phyloP scores from a whole-genome alignment of 2,888 invertebrate species.

The Ormyrus labotus region DNA sequence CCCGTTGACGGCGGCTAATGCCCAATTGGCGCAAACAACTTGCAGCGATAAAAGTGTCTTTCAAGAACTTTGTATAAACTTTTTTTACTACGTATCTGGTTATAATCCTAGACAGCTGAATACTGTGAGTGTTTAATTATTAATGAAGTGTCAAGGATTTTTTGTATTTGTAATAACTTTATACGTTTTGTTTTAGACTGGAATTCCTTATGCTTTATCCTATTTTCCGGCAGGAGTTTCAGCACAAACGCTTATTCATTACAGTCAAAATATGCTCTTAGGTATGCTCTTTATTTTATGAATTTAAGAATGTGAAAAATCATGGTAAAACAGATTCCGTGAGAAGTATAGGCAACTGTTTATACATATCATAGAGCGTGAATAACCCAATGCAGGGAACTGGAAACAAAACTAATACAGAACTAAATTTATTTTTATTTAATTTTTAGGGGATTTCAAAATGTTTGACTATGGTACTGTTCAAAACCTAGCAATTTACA shows the following conservation, averaged over 20 bases:
- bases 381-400: background rate
- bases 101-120: constrained; percentile 44
- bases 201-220: constrained; percentile 40
- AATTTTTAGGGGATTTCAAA: constrained; percentile 60
- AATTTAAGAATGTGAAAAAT: background rate
- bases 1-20: constrained; percentile 31
- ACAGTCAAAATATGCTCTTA: constrained; percentile 53
- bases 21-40: background rate
- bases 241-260: constrained; percentile 51
- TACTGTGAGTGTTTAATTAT: constrained; percentile 14
- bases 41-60: constrained; percentile 41
- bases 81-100: constrained; percentile 11
- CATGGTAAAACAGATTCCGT: background rate
- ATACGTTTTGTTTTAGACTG: constrained; percentile 43
- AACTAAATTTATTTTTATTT: background rate
- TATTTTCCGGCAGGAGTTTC: constrained; percentile 60
- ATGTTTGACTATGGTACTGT: constrained; percentile 59
- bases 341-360: background rate
- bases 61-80: constrained; percentile 20
- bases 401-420: background rate
- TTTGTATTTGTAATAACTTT: background rate
- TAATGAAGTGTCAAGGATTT: too few species aligned
- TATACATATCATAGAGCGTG: background rate
- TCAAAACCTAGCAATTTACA: constrained; percentile 59
- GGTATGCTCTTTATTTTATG: constrained; percentile 43